A percentile compares a stretch with the other conserved stretches of the same genome.
phyloP scores from a whole-genome alignment of 2,797 vertebrate species.

The Coregonus suidteri region DNA sequence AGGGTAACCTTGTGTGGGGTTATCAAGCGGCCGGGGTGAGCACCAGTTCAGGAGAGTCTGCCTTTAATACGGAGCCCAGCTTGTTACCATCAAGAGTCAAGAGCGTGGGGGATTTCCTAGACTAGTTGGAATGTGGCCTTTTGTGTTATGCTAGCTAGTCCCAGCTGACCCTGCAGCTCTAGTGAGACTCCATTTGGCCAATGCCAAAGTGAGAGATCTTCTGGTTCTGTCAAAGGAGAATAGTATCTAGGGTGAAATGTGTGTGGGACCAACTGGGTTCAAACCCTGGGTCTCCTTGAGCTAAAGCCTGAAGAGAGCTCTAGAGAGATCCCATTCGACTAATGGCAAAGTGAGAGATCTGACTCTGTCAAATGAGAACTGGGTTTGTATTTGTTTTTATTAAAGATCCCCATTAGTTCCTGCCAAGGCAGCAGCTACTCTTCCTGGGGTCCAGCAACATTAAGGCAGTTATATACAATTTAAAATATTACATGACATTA shows the following conservation, averaged over 20 bases:
- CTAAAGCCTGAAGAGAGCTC: neutral
- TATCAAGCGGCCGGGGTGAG: conserved; percentile 33
- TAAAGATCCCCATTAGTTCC: too few species aligned
- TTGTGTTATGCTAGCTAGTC: neutral
- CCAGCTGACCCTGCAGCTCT: neutral
- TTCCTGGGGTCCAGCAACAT: too few species aligned
- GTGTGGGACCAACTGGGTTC: neutral
- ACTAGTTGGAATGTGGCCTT: neutral
- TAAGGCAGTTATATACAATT: too few species aligned
- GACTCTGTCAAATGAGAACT: neutral
- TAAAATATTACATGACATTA: too few species aligned
- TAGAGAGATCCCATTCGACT: neutral
- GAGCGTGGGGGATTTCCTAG: neutral
- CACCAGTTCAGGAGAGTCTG: conserved; percentile 16
- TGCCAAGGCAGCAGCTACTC: too few species aligned
- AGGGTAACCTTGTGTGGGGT: conserved; percentile 36
- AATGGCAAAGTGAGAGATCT: neutral
- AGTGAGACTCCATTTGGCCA: neutral
- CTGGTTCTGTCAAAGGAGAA: neutral
- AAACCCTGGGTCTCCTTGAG: neutral
- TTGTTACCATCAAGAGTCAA: neutral
- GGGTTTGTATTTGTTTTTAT: too few species aligned
- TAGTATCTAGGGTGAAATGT: neutral
- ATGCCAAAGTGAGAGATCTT: neutral
- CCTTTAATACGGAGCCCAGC: neutral